Evolutionary conservation across 2,113 vertebrate species (phyloP), one percentile per base, ranked within the genome.

Genomic region (Macrotis lagotis): DNA sequence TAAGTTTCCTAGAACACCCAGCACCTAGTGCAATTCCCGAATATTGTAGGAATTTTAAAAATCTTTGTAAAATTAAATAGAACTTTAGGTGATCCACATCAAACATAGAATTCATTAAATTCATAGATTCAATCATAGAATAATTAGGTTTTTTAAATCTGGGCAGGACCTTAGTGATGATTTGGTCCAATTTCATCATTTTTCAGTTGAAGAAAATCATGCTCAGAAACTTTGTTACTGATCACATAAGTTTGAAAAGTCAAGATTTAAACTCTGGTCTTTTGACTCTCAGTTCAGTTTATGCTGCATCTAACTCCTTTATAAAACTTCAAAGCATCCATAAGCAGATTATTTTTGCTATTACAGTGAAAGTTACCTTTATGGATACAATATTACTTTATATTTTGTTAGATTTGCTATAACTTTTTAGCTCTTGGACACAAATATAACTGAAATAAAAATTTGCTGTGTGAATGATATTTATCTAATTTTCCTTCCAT

Each of bases 401-500:
- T 95, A 66, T 92, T 51, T n/a, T 52, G n/a, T 6, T 51, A 53
- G 28, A 90, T 2, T 11, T 51, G 4, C n/a, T 50, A 48, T 52
- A 44, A 92, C 88, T 93, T 97, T 91, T 90, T 47, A 59, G 94
- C 92, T 94, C 91, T 93, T 89, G 47, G 51, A 90, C 94, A 95
- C 22, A 93, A 48, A 92, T 4, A 92, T 8, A 92, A 92, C 88
- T 51, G 47, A 96, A 91, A 74, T 53, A 88, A 95, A 95, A 83
- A 92, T 91, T 11, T 16, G 16, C 89, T 74, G 8, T 47, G 28
- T 74, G 92, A 95, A 96, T 74, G 48, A 49, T 37, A 66, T 51
- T 96, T 93, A 94, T 91, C 59, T 51, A 37, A 11, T 96, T 55
- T 94, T 96, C 93, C 89, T 94, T 49, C 91, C 51, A n/a, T 92